Evolutionary conservation across 1,140 invertebrate genomes (phyloP).

Genomic region (Magallana gigas): DNA sequence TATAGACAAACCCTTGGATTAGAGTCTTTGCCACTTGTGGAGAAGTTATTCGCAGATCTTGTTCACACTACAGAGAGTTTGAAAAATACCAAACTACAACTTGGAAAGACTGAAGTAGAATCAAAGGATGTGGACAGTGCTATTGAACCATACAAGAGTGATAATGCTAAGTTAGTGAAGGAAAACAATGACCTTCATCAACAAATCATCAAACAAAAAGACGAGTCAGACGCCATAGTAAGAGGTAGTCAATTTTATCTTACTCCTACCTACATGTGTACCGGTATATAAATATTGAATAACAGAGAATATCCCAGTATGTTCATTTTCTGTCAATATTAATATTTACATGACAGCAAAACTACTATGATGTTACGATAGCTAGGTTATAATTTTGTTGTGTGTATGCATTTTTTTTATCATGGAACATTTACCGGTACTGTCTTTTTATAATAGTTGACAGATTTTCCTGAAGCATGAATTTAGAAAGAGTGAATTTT

Average conservation of each 20-base stretch:
- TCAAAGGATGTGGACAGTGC: conserved; percentile 66
- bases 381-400: too few relatives aligned
- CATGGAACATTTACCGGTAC: too few relatives aligned
- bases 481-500: conserved; percentile 20
- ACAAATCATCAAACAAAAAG: conserved; percentile 84
- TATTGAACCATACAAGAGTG: conserved; percentile 76
- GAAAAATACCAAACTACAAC: conserved; percentile 85
- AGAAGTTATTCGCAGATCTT: conserved; percentile 87
- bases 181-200: conserved; percentile 86
- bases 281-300: too few relatives aligned
- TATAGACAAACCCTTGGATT: conserved; percentile 86
- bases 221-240: conserved; percentile 82
- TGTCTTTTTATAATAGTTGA: too few relatives aligned
- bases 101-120: conserved; percentile 67
- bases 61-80: conserved; percentile 88
- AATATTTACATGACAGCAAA: too few relatives aligned
- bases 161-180: conserved; percentile 79
- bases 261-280: too few relatives aligned
- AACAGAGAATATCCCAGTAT: too few relatives aligned
- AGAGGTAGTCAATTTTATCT: conserved; percentile 76
- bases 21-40: conserved; percentile 87
- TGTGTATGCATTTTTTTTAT: too few relatives aligned
- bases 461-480: too few relatives aligned
- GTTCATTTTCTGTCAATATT: too few relatives aligned
- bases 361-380: too few relatives aligned